Evolutionary conservation across 2,888 invertebrate genomes (phyloP).

Genomic region (Biston stratarius): DNA sequence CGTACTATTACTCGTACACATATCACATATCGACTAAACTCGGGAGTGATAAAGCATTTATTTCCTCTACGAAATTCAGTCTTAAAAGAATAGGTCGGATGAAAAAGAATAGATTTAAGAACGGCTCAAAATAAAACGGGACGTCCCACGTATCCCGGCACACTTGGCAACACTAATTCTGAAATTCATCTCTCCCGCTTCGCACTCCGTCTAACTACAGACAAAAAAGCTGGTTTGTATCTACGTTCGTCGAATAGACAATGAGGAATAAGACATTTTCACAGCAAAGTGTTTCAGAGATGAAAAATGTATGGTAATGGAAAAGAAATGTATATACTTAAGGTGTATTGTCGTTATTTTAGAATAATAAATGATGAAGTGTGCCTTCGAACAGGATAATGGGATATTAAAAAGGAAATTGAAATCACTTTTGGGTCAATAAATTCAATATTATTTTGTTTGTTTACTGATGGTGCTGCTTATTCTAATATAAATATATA

Average conservation of each 20-base stretch:
- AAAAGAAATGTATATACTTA: slow-evolving; percentile 19
- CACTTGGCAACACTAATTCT: slow-evolving; percentile 31
- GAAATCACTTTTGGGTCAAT: slow-evolving; percentile 18
- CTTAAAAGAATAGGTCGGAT: slow-evolving; percentile 11
- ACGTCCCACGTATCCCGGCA: slow-evolving; percentile 20
- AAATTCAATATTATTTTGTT: slow-evolving; percentile 12
- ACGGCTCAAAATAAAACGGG: slow-evolving; percentile 7
- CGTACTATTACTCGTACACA: slow-evolving; percentile 3
- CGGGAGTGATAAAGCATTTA: slow-evolving; percentile 15
- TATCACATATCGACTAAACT: slow-evolving; percentile 18
- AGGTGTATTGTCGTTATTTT: slow-evolving; percentile 22
- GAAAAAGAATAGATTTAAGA: neutral
- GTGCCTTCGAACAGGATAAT: slow-evolving; percentile 16
- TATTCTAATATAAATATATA: too few species aligned
- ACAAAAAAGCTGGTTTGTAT: slow-evolving; percentile 14
- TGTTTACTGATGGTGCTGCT: neutral
- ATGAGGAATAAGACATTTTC: slow-evolving; percentile 22
- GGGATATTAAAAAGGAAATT: slow-evolving; percentile 28
- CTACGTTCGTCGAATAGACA: slow-evolving; percentile 17
- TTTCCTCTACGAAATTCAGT: slow-evolving; percentile 20
- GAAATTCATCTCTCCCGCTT: slow-evolving; percentile 18
- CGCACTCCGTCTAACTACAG: slow-evolving; percentile 17
- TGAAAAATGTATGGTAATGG: slow-evolving; percentile 27
- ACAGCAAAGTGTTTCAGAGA: slow-evolving; percentile 15
- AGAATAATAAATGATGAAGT: slow-evolving; percentile 25